Conservation (phyloP, 2,888 invertebrate species). For the Cremastinae sp. region DNA sequence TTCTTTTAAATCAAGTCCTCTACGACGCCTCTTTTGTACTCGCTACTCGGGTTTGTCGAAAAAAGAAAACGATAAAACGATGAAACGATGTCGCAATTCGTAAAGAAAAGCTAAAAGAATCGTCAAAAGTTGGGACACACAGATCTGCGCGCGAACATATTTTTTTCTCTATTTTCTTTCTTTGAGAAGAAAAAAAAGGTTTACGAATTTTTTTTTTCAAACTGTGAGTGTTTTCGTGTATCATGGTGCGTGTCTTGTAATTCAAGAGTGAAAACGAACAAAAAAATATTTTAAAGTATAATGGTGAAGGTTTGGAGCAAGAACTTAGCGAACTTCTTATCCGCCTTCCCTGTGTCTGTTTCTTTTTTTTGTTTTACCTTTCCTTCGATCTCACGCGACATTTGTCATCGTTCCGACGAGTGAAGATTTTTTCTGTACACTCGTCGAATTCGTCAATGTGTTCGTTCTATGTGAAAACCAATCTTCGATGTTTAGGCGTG, state of each 20-base stretch:
- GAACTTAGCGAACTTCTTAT: constrained; percentile 50
- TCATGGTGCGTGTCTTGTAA: constrained; percentile 10
- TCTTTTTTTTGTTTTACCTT: no score
- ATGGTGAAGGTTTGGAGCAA: constrained; percentile 17
- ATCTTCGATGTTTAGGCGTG: neutral
- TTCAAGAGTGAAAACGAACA: constrained; percentile 34
- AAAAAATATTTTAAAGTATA: constrained; percentile 9
- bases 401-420: neutral
- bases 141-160: constrained; percentile 59
- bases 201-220: constrained; percentile 36
- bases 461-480: constrained; percentile 9
- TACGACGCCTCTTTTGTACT: constrained; percentile 62
- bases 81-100: constrained; percentile 41
- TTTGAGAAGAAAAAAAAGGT: constrained; percentile 29
- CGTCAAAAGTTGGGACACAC: constrained; percentile 15
- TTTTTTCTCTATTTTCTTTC: no score
- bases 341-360: constrained; percentile 53
- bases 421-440: neutral
- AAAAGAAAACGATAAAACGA: constrained; percentile 43
- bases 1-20: constrained; percentile 46
- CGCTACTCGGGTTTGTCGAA: constrained; percentile 42
- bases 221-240: constrained; percentile 26
- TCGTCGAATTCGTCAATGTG: constrained; percentile 20
- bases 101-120: constrained; percentile 55
- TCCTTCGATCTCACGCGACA: constrained; percentile 17